Evolutionary conservation across 2,888 invertebrate genomes (phyloP).

Genomic region (Drosophila nr. fundita): DNA sequence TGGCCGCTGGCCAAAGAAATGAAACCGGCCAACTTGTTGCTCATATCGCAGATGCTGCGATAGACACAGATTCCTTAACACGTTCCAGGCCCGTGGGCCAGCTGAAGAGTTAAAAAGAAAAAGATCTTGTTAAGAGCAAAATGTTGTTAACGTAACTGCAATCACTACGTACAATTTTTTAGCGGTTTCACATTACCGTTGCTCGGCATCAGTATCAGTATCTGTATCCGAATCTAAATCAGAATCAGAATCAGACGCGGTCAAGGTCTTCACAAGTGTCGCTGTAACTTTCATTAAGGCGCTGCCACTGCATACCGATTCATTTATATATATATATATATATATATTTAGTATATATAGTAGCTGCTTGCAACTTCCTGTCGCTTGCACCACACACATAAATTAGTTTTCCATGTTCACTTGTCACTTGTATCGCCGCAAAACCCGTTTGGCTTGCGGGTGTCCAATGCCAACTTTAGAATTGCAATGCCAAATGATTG

Average conservation of each 20-base stretch:
- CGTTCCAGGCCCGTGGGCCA: constrained; percentile 51
- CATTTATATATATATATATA: neutral
- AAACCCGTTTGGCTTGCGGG: constrained; percentile 63
- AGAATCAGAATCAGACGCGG: constrained; percentile 50
- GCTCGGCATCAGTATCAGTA: constrained; percentile 13
- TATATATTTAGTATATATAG: neutral
- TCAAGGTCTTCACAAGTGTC: constrained; percentile 70
- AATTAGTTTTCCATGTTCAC: constrained; percentile 84
- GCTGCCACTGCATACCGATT: constrained; percentile 16
- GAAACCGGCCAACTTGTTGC: constrained; percentile 64
- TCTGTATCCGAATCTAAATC: constrained; percentile 2
- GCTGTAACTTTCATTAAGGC: constrained; percentile 53
- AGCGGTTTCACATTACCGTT: constrained; percentile 78
- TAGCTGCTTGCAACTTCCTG: constrained; percentile 47
- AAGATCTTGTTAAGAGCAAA: constrained; percentile 74
- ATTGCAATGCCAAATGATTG: constrained; percentile 46
- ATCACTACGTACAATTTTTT: constrained; percentile 59
- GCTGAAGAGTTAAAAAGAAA: constrained; percentile 12
- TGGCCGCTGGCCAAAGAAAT: constrained; percentile 60
- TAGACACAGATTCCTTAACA: constrained; percentile 74
- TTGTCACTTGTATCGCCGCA: constrained; percentile 81
- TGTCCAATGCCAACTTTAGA: constrained; percentile 54
- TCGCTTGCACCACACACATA: constrained; percentile 77
- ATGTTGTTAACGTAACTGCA: constrained; percentile 66
- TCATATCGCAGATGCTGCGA: constrained; percentile 62